Evolutionary conservation across 2,888 invertebrate genomes (phyloP).

Genomic region (Vanessa cardui): DNA sequence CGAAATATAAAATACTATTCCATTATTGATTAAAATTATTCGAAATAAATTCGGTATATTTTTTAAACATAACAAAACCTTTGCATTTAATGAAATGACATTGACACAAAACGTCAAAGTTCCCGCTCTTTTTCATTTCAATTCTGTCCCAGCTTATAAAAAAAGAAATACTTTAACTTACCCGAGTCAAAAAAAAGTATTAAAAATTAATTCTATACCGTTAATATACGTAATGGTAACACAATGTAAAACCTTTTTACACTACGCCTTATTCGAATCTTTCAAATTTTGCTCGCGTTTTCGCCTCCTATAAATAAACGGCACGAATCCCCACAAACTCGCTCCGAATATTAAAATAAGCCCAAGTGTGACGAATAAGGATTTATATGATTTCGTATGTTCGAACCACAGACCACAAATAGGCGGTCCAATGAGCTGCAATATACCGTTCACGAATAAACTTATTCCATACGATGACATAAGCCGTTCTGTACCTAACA

Average conservation of each 20-base stretch:
- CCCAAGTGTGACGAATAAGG: slow-evolving; percentile 89
- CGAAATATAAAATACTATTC: neutral
- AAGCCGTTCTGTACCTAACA: slow-evolving; percentile 91
- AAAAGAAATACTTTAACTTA: neutral
- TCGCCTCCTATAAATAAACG: slow-evolving; percentile 83
- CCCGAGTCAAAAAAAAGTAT: neutral
- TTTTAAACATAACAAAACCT: neutral
- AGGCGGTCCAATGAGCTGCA: slow-evolving; percentile 92
- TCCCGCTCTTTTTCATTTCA: neutral
- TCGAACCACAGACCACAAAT: slow-evolving; percentile 90
- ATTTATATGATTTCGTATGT: slow-evolving; percentile 84
- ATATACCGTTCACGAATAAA: slow-evolving; percentile 91
- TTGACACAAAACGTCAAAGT: neutral
- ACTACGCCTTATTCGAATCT: slow-evolving; percentile 27
- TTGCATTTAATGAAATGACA: neutral
- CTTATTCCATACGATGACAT: slow-evolving; percentile 94
- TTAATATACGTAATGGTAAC: neutral
- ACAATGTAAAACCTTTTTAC: neutral
- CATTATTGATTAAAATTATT: neutral
- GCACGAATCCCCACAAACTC: slow-evolving; percentile 88
- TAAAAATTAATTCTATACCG: neutral
- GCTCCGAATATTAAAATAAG: slow-evolving; percentile 88
- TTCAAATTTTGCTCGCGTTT: slow-evolving; percentile 47
- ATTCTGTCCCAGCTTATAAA: neutral
- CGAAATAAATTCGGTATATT: neutral